Evolutionary conservation across 2,888 invertebrate species (phyloP), one percentile per base, ranked within the genome.

Genomic region (Nasonovia ribisnigri): DNA sequence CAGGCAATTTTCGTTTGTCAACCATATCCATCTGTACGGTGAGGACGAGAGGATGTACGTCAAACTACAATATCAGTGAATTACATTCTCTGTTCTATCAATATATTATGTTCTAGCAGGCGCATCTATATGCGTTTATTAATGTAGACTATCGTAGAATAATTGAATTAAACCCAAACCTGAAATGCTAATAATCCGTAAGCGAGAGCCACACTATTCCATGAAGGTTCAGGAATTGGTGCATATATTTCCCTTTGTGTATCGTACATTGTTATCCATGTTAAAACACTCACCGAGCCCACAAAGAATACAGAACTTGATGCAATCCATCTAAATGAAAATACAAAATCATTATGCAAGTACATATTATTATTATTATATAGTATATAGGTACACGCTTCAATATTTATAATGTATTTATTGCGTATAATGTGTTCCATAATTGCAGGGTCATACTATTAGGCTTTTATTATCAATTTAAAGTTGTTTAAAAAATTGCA

Each of bases 11-110:
- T 3, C 96, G 96, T 95, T 98, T 97, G 94, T 97, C 97, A 94
- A 97, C 97, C 99, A 99, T 99, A 95, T 99, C 99, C 94, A 98
- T 98, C 96, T 99, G 99, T 91, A 99, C 97, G 0, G 98, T 99
- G 95, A 99, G 97, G 95, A 99, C 96, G 95, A 97, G 97, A 1
- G 98, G 98, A 96, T 98, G 98, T 94, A 98, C 97, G 95, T 98
- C 98, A 95, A 98, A 98, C 96, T 97, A 96, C 42, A 92, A 51
- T 48, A 87, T 57, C 2, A 26, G 26, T 48, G 46, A 92, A 87
- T 92, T 86, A 92, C 20, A 92, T 91, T 86, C 54, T 54, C 57
- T 57, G n/a, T 43, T 42, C 3, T 48, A 36, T 60, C 86, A 24
- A 60, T 57, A 91, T 86, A 46, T 77, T 90, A 54, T 54, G 20